These are phyloP conservation scores for Tympanuchus pallidicinctus DNA, from an alignment of 2,113 vertebrate genomes.

Conservation along the genomic window DNA sequence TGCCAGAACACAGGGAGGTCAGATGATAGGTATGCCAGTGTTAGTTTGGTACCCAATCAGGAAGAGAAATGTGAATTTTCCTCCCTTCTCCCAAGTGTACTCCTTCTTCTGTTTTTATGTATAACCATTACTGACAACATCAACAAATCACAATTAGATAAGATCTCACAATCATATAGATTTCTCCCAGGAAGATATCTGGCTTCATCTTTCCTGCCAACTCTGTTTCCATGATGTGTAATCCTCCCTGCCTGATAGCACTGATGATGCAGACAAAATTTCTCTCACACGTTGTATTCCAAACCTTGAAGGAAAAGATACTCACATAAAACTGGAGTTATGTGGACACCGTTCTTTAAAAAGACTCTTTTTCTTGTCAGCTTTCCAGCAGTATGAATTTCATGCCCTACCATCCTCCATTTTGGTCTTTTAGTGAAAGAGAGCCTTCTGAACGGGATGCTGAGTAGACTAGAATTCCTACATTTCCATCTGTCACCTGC, in stretches of 20 bases:
- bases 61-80: not conserved
- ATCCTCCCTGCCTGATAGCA: not conserved
- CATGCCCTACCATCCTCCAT: not conserved
- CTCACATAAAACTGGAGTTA: not conserved
- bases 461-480: not conserved
- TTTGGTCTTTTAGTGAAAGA: not conserved
- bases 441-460: not conserved
- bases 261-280: not conserved
- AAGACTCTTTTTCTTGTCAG: not conserved
- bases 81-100: not conserved
- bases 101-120: not conserved
- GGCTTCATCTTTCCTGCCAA: not conserved
- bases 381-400: not conserved
- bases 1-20: not conserved
- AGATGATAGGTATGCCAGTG: not conserved
- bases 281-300: not conserved
- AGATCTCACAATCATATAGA: not conserved
- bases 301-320: not conserved
- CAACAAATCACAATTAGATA: not conserved
- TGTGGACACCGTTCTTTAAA: not conserved
- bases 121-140: not conserved
- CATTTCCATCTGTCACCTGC: not conserved
- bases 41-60: not conserved
- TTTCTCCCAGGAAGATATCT: not conserved
- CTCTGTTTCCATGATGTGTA: not conserved